Base-by-base conservation (phyloP, 2,113 vertebrate genomes). In the Heterocephalus glaber region DNA sequence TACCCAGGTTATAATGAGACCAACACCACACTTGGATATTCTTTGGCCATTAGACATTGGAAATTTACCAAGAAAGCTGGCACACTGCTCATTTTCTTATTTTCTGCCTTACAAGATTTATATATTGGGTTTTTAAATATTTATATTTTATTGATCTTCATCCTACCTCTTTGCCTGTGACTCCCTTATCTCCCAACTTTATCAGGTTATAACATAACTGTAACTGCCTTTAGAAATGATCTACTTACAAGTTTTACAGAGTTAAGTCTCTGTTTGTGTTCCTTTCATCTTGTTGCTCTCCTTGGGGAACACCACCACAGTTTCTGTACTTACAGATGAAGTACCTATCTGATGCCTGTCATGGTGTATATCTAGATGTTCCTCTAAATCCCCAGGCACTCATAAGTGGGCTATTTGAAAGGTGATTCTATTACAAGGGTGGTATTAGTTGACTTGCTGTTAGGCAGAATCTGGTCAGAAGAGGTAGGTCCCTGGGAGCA, bases 161-260 rank as follows among this genome's bases (percentile, higher is more conserved):
- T 92, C 44, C 28, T 79, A 70, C n/a, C 52, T 81, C 22, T 90
- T 85, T 94, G 30, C 8, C 61, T 80, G 11, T 92, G 49, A 24
- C 7, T 12, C 14, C 12, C 2, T 12, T 7, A 66, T 19, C n/a
- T 38, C 35, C 20, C 6, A 76, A 35, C 41, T 95, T 91, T 92
- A 68, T 54, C 72, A 86, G 77, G 54, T 16, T 24, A 89, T 28
- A 70, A 30, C 14, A 85, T 60, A 87, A 84, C 33, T 80, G 0
- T 33, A 70, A 60, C 60, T 41, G 16, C 20, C 81, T 89, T 60
- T 49, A 86, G 38, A 76, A 54, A 94, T 11, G 76, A 44, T 66
- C 41, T 56, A 49, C 68, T 95, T 93, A 93, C 65, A 86, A 85
- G 26, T 66, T 86, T 84, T 56, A 86, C 61, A 86, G 80, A 89